Conservation (phyloP, 2,113 vertebrate genomes). For the Platycercus adscitus region DNA sequence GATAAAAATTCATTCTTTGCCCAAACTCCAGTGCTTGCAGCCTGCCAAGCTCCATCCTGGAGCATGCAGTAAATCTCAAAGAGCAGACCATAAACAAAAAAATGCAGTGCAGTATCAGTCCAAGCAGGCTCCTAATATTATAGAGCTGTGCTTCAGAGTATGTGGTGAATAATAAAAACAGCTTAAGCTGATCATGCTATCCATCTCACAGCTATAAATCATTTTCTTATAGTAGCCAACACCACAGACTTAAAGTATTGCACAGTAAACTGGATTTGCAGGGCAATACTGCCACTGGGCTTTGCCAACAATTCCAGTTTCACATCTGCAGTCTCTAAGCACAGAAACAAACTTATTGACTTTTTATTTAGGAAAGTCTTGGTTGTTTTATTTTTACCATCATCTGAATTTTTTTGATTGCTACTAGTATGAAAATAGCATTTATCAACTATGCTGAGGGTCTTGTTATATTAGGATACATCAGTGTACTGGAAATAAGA, state of each 20-base stretch:
- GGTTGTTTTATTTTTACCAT: neutral
- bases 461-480: neutral
- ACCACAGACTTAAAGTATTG: neutral
- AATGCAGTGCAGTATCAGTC: neutral
- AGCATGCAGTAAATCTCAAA: neutral
- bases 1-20: neutral
- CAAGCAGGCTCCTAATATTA: neutral
- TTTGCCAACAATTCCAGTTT: neutral
- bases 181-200: neutral
- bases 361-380: neutral
- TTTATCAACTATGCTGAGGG: neutral
- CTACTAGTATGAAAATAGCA: neutral
- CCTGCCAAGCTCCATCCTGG: neutral
- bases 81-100: slow-evolving; percentile 13
- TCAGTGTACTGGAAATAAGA: neutral
- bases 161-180: neutral
- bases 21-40: neutral
- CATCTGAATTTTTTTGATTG: neutral
- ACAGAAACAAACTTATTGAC: neutral
- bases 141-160: neutral
- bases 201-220: neutral
- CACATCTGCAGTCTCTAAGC: neutral
- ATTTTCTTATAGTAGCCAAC: neutral
- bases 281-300: neutral
- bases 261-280: neutral